These are phyloP conservation scores for Muscidifurax raptorellus DNA, from an alignment of 1,140 invertebrate genomes.

Conservation along the genomic window DNA sequence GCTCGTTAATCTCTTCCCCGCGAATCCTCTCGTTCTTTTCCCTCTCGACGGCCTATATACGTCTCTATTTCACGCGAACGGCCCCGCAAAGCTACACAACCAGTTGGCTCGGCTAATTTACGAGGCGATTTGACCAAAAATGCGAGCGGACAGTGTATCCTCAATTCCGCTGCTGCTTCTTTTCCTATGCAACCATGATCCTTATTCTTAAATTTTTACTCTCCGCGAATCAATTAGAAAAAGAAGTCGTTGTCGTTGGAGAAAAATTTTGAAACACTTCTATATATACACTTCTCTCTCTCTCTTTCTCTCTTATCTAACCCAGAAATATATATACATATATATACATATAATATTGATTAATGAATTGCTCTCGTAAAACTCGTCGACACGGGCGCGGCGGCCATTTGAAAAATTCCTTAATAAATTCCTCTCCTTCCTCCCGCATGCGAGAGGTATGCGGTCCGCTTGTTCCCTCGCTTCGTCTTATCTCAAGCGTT, in stretches of 20 bases:
- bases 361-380: slow-evolving; percentile 48
- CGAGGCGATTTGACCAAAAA: slow-evolving; percentile 46
- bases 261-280: too few species aligned
- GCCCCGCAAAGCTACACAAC: slow-evolving; percentile 12
- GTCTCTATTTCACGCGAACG: slow-evolving; percentile 49
- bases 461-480: slow-evolving; percentile 54
- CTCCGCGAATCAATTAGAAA: background rate
- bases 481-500: slow-evolving; percentile 69
- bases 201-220: background rate
- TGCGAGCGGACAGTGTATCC: slow-evolving; percentile 23
- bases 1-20: slow-evolving; percentile 52
- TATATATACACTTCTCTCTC: too few species aligned
- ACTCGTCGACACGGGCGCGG: background rate
- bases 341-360: slow-evolving; percentile 36
- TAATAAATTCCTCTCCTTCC: slow-evolving; percentile 49
- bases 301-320: slow-evolving; percentile 46
- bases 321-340: too few species aligned
- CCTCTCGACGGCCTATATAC: slow-evolving; percentile 15
- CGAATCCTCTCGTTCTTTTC: slow-evolving; percentile 27
- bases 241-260: too few species aligned
- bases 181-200: background rate
- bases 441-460: slow-evolving; percentile 55
- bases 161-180: too few species aligned
- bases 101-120: slow-evolving; percentile 42
- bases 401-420: slow-evolving; percentile 38